Evolutionary conservation across 2,113 vertebrate genomes (phyloP).

Genomic region (Raja brachyura): DNA sequence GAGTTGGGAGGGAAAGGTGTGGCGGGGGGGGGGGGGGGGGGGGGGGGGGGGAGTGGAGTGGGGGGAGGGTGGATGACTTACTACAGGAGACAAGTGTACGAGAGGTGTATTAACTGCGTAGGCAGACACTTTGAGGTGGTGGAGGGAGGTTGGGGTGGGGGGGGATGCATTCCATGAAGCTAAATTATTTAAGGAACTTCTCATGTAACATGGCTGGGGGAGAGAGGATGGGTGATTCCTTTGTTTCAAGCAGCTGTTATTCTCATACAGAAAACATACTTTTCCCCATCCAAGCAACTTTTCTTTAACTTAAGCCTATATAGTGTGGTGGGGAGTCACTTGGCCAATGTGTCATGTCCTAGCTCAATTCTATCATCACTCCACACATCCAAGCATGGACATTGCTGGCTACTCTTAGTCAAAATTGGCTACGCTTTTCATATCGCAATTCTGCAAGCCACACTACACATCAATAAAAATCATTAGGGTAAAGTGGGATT

Average conservation of each 20-base stretch:
- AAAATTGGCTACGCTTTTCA: neutral
- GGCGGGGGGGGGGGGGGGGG: no score
- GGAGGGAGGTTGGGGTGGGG: no score
- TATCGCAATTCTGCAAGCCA: neutral
- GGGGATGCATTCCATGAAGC: no score
- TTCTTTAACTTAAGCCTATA: neutral
- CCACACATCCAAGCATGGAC: neutral
- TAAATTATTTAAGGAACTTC: no score
- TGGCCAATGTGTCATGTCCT: neutral
- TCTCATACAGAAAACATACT: neutral
- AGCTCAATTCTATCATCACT: neutral
- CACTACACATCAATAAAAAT: neutral
- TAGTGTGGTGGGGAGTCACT: neutral
- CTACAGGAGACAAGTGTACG: no score
- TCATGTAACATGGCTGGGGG: no score
- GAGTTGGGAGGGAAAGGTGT: no score
- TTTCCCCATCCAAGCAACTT: neutral
- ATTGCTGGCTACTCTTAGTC: neutral
- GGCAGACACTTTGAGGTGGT: no score
- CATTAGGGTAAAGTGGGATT: neutral
- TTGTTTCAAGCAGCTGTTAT: neutral
- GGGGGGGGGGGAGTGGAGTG: no score
- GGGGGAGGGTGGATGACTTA: no score
- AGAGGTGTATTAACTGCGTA: no score
- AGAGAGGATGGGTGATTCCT: neutral